A percentile compares a stretch with the other conserved stretches of the same genome.
Evolutionary conservation across 2,797 vertebrate species (phyloP).

Genomic region (Tragelaphus eurycerus): DNA sequence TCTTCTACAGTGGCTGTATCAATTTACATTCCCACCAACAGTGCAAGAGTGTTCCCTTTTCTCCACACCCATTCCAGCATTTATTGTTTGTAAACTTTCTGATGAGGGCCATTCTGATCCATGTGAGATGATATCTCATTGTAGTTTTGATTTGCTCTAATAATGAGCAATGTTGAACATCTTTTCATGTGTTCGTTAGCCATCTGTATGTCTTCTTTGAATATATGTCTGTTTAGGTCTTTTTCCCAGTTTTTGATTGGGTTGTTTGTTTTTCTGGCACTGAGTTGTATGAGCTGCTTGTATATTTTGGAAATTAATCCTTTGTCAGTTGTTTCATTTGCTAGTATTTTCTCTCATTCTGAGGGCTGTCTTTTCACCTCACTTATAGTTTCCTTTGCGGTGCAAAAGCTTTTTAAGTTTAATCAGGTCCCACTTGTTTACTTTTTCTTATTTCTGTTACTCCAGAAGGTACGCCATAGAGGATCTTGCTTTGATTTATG

Average conservation of each 20-base stretch:
- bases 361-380: background rate
- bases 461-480: background rate
- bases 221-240: background rate
- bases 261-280: background rate
- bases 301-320: background rate
- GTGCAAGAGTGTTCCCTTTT: background rate
- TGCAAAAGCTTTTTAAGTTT: background rate
- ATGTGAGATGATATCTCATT: background rate
- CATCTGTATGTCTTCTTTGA: background rate
- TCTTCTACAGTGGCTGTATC: background rate
- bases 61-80: background rate
- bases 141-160: background rate
- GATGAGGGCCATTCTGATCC: background rate
- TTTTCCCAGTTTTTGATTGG: background rate
- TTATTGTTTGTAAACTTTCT: background rate
- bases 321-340: background rate
- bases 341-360: background rate
- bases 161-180: background rate
- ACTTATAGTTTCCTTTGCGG: background rate
- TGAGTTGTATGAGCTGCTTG: background rate
- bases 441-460: background rate
- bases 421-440: background rate
- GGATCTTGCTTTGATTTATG: background rate
- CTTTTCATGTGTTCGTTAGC: background rate
- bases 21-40: background rate